Base-by-base conservation (phyloP, 1,140 invertebrate species). In the Orius insidiosus region DNA sequence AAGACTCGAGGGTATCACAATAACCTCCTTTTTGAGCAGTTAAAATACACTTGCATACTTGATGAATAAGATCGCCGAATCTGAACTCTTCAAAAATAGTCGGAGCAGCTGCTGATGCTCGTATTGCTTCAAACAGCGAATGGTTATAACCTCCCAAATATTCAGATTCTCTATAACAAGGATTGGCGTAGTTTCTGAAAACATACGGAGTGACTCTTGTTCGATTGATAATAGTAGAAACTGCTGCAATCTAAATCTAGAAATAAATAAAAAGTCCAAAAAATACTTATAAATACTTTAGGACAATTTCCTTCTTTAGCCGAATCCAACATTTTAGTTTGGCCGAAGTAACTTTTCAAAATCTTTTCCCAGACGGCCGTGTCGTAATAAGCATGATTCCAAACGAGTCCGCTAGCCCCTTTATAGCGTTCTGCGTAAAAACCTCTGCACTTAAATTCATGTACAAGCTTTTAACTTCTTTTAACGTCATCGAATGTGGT, bases 81-180 rank as follows among this genome's bases (percentile, higher is more conserved):
- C 72, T 70, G 55, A 81, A 88, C 59, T 92, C 86, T 59, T 86
- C 77, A 65, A 92, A 95, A 66, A 92, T 93, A 0, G 83, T 85
- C 2, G 90, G 90, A 13, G 90, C 90, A 40, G 90, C 88, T 34
- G 87, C 83, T 6, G 87, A 92, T 7, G 88, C 89, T 57, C 88
- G 65, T 3, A 89, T 76, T 8, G 85, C 83, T 68, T 94, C 78
- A 86, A 89, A 96, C 10, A 92, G 59, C 54, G 68, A 64, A 52
- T 84, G 72, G 38, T 74, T 70, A 52, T 72, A 72, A 16, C 72
- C 78, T 24, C 92, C 90, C 39, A 72, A 70, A 59, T 90, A 93
- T 48, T 80, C 77, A 43, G 80, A 80, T 46, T 79, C 74, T 4
- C 77, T 67, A 37, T 74, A 68, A 53, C 75, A 72, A 8, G 85